A percentile compares a stretch with the other conserved stretches of the same genome.
Conservation (phyloP, 2,797 vertebrate genomes). For the Erethizon dorsatum region DNA sequence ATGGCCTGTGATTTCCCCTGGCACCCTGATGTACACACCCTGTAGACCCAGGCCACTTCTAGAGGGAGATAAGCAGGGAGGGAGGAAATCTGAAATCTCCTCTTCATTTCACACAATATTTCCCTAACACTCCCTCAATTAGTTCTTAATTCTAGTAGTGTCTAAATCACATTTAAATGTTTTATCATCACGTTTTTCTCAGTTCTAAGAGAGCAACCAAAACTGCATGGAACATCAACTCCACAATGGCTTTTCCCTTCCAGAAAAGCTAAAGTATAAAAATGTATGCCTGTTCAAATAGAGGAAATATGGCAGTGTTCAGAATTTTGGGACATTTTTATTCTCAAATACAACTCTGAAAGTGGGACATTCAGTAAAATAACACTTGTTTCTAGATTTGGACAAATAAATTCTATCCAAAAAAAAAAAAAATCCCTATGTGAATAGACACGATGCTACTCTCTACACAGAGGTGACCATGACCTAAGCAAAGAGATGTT, state of each 20-base stretch:
- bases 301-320: not conserved
- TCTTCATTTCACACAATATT: not conserved
- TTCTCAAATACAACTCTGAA: slow-evolving; percentile 67
- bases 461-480: slow-evolving; percentile 67
- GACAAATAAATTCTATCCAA: slow-evolving; percentile 52
- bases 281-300: not conserved
- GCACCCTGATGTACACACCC: no score
- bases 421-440: slow-evolving; percentile 39
- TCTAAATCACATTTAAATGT: not conserved
- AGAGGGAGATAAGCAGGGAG: rapidly evolving
- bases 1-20: not conserved
- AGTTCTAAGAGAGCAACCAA: not conserved
- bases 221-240: not conserved
- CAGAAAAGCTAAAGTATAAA: not conserved
- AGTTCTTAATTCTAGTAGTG: not conserved
- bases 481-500: slow-evolving; percentile 59
- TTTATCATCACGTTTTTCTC: not conserved
- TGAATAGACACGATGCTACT: slow-evolving; percentile 37
- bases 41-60: not conserved
- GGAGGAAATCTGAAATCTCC: not conserved
- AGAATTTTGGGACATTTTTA: not conserved
- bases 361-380: slow-evolving; percentile 75
- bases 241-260: not conserved
- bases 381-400: slow-evolving; percentile 72
- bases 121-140: not conserved